phyloP scores from a whole-genome alignment of 92 coral and sea anemone genomes.

The Pocillopora meandrina region DNA sequence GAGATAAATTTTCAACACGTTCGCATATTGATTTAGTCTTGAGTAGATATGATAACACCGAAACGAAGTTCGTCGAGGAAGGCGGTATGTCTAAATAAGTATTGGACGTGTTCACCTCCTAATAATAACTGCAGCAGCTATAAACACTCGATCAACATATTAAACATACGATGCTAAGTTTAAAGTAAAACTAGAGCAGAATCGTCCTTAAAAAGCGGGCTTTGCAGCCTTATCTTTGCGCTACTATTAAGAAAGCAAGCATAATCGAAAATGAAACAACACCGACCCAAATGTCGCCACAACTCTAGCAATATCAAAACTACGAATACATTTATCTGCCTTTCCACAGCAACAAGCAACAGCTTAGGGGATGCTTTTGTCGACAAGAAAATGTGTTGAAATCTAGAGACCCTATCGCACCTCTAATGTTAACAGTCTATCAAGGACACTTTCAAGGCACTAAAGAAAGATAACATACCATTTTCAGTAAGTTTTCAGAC shows the following conservation, averaged over 20 bases:
- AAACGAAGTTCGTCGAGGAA: neutral
- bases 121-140: constrained; percentile 17
- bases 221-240: neutral
- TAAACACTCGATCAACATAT: constrained; percentile 23
- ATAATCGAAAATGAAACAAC: constrained; percentile 38
- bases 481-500: constrained; percentile 39
- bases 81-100: constrained; percentile 6
- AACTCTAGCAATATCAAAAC: constrained; percentile 32
- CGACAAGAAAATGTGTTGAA: constrained; percentile 12
- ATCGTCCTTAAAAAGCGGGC: neutral
- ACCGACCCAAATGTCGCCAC: constrained; percentile 61
- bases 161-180: constrained; percentile 10
- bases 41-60: neutral
- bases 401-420: neutral
- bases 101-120: constrained; percentile 6
- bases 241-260: constrained; percentile 34
- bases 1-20: neutral
- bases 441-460: neutral
- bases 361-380: constrained; percentile 20
- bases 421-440: neutral
- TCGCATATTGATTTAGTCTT: neutral
- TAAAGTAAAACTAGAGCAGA: neutral
- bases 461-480: constrained; percentile 54
- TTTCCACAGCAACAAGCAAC: constrained; percentile 37
- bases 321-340: constrained; percentile 30